These are phyloP conservation scores for Hoplodrina blanda DNA, from an alignment of 2,888 invertebrate genomes.

Conservation along the genomic window DNA sequence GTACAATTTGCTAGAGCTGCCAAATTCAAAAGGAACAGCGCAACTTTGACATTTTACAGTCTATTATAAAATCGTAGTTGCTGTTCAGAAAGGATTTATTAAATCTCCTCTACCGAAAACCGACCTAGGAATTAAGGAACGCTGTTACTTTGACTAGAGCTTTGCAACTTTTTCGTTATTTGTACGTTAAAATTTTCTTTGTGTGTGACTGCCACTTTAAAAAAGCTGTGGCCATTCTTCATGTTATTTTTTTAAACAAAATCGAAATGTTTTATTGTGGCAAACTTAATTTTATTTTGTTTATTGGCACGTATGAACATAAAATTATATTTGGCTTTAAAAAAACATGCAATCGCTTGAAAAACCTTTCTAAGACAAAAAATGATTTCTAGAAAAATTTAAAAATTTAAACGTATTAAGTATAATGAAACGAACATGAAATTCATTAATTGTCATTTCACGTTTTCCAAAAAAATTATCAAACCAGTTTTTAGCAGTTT, in stretches of 20 bases:
- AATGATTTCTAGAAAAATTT: too few relatives aligned
- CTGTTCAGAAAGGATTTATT: constrained; percentile 42
- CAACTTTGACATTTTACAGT: constrained; percentile 38
- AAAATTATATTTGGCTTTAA: neutral
- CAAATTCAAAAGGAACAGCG: constrained; percentile 30
- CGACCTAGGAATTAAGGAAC: constrained; percentile 12
- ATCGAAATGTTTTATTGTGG: neutral
- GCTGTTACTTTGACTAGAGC: constrained; percentile 21
- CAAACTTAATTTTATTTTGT: neutral
- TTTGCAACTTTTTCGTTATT: neutral
- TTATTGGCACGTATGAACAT: neutral
- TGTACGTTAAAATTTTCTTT: neutral
- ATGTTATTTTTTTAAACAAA: too few relatives aligned
- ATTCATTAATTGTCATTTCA: neutral
- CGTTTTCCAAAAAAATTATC: neutral
- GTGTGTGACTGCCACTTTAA: neutral
- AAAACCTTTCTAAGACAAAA: too few relatives aligned
- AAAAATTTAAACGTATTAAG: too few relatives aligned
- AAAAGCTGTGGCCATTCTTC: neutral
- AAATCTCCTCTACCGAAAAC: constrained; percentile 27
- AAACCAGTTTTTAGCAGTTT: too few relatives aligned
- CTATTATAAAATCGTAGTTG: constrained; percentile 35
- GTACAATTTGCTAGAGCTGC: constrained; percentile 39
- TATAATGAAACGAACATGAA: too few relatives aligned
- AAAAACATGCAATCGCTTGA: too few relatives aligned